Evolutionary conservation across 1,140 invertebrate species (phyloP).

Genomic region (Octopus bimaculoides): DNA sequence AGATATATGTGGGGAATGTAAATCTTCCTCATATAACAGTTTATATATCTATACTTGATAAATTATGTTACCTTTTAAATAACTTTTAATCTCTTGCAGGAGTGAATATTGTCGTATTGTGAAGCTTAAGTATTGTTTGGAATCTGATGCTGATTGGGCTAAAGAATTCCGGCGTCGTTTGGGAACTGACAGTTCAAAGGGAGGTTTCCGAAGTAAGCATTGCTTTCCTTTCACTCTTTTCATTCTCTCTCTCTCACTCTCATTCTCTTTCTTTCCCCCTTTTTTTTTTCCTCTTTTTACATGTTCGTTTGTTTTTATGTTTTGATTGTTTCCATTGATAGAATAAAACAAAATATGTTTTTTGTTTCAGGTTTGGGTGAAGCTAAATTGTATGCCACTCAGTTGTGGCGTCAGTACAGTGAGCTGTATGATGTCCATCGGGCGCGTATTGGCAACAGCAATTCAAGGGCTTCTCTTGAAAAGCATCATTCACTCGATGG

Average conservation of each 20-base stretch:
- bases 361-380: slow-evolving; percentile 24
- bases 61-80: too few species aligned
- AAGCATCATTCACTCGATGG: background rate
- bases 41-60: too few species aligned
- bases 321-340: too few species aligned
- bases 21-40: too few species aligned
- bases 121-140: slow-evolving; percentile 30
- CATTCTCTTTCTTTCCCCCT: too few species aligned
- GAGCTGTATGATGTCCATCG: slow-evolving; percentile 18
- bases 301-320: background rate
- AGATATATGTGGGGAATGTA: too few species aligned
- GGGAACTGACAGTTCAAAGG: slow-evolving; percentile 21
- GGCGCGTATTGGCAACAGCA: background rate
- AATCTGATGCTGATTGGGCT: slow-evolving; percentile 26
- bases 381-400: slow-evolving; percentile 28
- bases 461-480: background rate
- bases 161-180: slow-evolving; percentile 25
- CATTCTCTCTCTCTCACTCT: too few species aligned
- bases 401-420: slow-evolving; percentile 32
- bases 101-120: slow-evolving; percentile 30
- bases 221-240: background rate
- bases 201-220: slow-evolving; percentile 27
- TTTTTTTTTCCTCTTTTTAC: background rate
- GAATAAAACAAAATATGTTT: background rate
- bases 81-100: slow-evolving; percentile 18